Evolutionary conservation across 2,888 invertebrate species (phyloP).

Genomic region (Coenonympha arcania): DNA sequence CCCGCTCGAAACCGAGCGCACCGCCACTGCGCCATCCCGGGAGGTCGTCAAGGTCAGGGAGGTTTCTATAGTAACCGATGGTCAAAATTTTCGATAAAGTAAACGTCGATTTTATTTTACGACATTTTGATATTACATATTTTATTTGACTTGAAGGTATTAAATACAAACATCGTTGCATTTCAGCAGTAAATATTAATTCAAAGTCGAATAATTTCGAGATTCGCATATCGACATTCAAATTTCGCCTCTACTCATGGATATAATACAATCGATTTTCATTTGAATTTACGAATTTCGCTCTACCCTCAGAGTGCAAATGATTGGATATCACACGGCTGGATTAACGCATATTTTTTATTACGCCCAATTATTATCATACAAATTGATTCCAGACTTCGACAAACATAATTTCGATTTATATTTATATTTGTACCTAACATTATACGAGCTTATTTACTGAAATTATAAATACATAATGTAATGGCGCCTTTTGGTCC

Average conservation of each 20-base stretch:
- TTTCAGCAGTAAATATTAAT: background rate
- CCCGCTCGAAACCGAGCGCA: no score
- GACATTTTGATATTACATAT: no score
- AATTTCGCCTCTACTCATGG: background rate
- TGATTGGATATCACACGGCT: slow-evolving; percentile 16
- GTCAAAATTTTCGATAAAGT: background rate
- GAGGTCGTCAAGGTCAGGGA: no score
- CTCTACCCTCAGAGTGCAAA: slow-evolving; percentile 6
- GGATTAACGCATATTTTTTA: slow-evolving; percentile 9
- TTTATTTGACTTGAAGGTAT: background rate
- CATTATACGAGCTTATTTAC: no score
- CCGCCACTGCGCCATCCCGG: no score
- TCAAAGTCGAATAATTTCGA: background rate
- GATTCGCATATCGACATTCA: background rate
- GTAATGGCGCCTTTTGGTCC: no score
- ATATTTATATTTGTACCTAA: background rate
- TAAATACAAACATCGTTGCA: background rate
- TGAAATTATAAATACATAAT: no score
- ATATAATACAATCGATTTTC: background rate
- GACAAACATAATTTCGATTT: slow-evolving; percentile 2
- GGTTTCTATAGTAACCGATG: no score
- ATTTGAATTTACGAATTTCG: background rate
- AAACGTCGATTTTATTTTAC: background rate
- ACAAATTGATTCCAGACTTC: slow-evolving; percentile 14
- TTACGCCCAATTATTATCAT: slow-evolving; percentile 13